A percentile compares a stretch with the other conserved stretches of the same genome.
These are phyloP conservation scores for Lycia hirtaria DNA, from an alignment of 2,888 invertebrate species.

Conservation along the genomic window DNA sequence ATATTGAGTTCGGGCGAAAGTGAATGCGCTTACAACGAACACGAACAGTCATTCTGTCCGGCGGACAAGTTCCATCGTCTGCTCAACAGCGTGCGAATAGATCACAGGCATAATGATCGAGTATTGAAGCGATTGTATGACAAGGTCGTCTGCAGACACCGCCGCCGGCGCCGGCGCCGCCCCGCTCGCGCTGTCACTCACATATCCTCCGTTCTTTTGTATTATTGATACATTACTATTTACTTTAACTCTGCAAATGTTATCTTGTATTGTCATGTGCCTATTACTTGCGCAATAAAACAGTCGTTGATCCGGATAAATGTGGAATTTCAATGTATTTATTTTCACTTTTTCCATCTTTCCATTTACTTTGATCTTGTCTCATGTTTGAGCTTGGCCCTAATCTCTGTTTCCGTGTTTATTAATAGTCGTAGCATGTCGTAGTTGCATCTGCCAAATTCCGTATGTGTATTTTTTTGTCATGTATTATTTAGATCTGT, in stretches of 20 bases:
- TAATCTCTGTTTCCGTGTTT: too few species aligned
- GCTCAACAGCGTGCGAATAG: background rate
- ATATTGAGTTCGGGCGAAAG: too few species aligned
- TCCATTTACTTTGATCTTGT: background rate
- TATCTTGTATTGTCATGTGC: constrained; percentile 14
- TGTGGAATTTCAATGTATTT: constrained; percentile 3
- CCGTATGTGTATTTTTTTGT: background rate
- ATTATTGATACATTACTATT: constrained; percentile 36
- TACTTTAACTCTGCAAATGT: constrained; percentile 34
- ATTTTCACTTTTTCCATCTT: background rate
- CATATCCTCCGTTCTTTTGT: constrained; percentile 41
- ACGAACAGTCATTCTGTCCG: too few species aligned
- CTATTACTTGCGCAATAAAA: constrained; percentile 15
- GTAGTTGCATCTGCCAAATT: too few species aligned
- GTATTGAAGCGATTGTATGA: constrained; percentile 22
- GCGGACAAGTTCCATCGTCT: too few species aligned
- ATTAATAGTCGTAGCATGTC: too few species aligned
- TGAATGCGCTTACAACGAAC: too few species aligned
- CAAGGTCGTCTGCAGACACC: constrained; percentile 49
- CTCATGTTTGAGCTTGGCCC: background rate
- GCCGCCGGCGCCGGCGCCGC: constrained; percentile 54
- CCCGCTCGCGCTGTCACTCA: constrained; percentile 53
- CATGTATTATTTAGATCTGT: background rate
- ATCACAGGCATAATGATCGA: constrained; percentile 22
- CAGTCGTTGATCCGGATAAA: constrained; percentile 13